Evolutionary conservation across 2,888 invertebrate species (phyloP).

Genomic region (Erebia palarica): DNA sequence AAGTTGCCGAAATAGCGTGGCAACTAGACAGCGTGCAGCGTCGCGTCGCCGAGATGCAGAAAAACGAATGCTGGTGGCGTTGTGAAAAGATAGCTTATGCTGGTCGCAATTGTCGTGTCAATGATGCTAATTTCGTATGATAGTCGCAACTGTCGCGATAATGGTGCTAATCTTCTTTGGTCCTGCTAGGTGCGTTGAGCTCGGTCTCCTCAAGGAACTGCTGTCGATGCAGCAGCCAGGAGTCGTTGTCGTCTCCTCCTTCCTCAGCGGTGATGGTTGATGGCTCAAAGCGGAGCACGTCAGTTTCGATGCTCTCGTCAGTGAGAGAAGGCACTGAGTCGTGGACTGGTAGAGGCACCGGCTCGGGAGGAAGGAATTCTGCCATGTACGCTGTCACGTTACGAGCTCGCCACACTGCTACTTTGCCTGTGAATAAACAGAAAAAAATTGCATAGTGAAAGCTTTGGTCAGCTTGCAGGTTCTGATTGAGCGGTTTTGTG

Average conservation of each 20-base stretch:
- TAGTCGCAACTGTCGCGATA: too few relatives aligned
- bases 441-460: not conserved
- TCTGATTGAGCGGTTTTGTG: not conserved
- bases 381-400: slow-evolving; percentile 86
- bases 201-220: slow-evolving; percentile 70
- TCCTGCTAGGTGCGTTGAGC: slow-evolving; percentile 43
- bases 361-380: slow-evolving; percentile 87
- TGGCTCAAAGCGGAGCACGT: slow-evolving; percentile 70
- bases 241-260: slow-evolving; percentile 70
- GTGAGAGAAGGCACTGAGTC: slow-evolving; percentile 84
- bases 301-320: slow-evolving; percentile 61
- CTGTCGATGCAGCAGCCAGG: slow-evolving; percentile 72
- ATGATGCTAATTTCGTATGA: too few relatives aligned
- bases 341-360: slow-evolving; percentile 84
- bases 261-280: slow-evolving; percentile 60
- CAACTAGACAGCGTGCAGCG: too few relatives aligned
- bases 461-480: not conserved
- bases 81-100: too few relatives aligned
- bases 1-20: too few relatives aligned
- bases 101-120: too few relatives aligned
- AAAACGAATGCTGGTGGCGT: too few relatives aligned
- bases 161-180: not conserved
- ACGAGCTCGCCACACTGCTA: slow-evolving; percentile 87
- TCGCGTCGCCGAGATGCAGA: too few relatives aligned
- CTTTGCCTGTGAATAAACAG: slow-evolving; percentile 56